Evolutionary conservation across 2,888 invertebrate species (phyloP).

Genomic region (Cantharis rustica): DNA sequence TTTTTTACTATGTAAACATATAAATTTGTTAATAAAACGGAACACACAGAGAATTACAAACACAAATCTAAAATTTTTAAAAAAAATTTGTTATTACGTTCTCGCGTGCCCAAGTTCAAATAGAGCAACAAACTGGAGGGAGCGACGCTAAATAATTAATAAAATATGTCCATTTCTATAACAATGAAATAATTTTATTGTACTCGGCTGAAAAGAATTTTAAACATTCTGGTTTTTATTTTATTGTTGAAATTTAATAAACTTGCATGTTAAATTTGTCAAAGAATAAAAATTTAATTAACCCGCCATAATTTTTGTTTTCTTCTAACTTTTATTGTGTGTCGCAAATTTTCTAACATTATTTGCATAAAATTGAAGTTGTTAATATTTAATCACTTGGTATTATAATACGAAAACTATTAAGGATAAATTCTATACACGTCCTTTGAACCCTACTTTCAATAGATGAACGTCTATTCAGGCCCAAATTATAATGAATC

Average conservation of each 20-base stretch:
- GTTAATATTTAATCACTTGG: background rate
- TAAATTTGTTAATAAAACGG: background rate
- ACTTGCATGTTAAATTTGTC: background rate
- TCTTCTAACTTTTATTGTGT: background rate
- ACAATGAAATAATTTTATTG: background rate
- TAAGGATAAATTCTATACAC: background rate
- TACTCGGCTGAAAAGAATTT: background rate
- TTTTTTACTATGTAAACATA: background rate
- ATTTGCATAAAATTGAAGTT: background rate
- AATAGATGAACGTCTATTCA: background rate
- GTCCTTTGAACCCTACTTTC: background rate
- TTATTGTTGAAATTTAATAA: background rate
- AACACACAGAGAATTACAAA: background rate
- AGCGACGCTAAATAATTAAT: background rate
- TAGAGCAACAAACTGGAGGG: background rate
- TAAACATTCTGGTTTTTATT: background rate
- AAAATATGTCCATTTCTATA: background rate
- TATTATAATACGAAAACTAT: background rate
- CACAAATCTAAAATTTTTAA: background rate
- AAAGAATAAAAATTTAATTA: background rate
- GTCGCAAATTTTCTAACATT: background rate
- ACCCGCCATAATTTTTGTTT: background rate
- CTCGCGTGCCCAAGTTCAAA: background rate
- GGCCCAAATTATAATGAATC: background rate
- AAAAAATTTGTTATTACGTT: background rate